Conservation (phyloP, 2,888 invertebrate species). For the Linnaemya vulpina region DNA sequence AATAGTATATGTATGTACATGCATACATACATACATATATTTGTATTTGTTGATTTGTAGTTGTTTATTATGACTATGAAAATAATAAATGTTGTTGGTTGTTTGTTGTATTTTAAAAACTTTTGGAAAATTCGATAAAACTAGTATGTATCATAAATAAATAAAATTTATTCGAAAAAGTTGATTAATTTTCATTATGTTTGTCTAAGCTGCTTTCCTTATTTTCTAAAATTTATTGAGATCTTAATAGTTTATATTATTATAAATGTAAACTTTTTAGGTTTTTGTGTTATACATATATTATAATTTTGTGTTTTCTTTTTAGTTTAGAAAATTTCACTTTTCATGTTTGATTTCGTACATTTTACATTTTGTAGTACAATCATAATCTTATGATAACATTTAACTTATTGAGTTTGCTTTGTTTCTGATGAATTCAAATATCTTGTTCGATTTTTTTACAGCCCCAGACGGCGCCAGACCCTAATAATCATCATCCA, state of each 20-base stretch:
- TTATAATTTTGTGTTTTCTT: constrained; percentile 52
- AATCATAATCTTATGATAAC: constrained; percentile 67
- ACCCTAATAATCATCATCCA: constrained; percentile 92
- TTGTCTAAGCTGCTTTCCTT: constrained; percentile 15
- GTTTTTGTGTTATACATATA: constrained; percentile 32
- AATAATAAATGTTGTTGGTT: constrained; percentile 72
- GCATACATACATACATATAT: constrained; percentile 14
- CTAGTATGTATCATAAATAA: constrained; percentile 8
- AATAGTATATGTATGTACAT: too few relatives aligned
- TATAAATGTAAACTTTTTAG: constrained; percentile 29
- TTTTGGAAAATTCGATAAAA: constrained; percentile 38
- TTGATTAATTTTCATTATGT: constrained; percentile 11
- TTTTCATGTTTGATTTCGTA: constrained; percentile 65
- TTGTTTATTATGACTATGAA: constrained; percentile 63
- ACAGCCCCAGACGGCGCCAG: constrained; percentile 92
- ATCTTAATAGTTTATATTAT: constrained; percentile 1
- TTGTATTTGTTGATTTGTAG: constrained; percentile 69
- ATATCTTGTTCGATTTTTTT: constrained; percentile 73
- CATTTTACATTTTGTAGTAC: constrained; percentile 49
- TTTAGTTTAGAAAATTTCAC: constrained; percentile 66
- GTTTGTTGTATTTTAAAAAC: constrained; percentile 65
- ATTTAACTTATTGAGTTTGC: constrained; percentile 18
- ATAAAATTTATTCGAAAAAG: constrained; percentile 13
- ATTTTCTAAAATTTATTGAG: constrained; percentile 46
- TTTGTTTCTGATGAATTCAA: not conserved